phyloP scores from a whole-genome alignment of 2,888 invertebrate species.

The Chesias legatella region DNA sequence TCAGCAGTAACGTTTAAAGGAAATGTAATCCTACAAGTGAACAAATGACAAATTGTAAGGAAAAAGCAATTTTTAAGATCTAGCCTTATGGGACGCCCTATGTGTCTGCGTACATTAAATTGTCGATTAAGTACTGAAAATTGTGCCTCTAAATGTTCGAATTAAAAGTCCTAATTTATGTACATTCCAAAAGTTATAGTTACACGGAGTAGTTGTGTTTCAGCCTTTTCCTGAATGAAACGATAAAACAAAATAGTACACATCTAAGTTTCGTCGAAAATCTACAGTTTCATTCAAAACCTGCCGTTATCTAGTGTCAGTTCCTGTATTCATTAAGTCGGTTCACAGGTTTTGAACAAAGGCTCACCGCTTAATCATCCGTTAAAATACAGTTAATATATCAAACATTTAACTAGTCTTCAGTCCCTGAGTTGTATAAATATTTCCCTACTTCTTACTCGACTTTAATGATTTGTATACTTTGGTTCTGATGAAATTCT shows the following conservation, averaged over 20 bases:
- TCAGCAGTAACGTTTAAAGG: background rate
- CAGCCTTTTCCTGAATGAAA: conserved; percentile 57
- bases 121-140: conserved; percentile 34
- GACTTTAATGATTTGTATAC: conserved; percentile 80
- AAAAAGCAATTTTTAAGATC: conserved; percentile 1
- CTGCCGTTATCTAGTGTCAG: conserved; percentile 69
- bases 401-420: conserved; percentile 80
- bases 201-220: conserved; percentile 52
- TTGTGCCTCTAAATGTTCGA: conserved; percentile 42
- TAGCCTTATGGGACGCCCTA: conserved; percentile 24
- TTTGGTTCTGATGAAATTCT: conserved; percentile 80
- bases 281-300: conserved; percentile 77
- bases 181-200: conserved; percentile 57
- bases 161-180: conserved; percentile 49
- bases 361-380: conserved; percentile 71
- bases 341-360: conserved; percentile 78
- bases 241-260: conserved; percentile 47
- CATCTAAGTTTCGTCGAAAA: conserved; percentile 64
- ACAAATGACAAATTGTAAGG: too few relatives aligned
- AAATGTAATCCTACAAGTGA: too few relatives aligned
- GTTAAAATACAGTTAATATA: conserved; percentile 79
- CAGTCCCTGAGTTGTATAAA: conserved; percentile 80
- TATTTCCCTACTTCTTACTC: conserved; percentile 79
- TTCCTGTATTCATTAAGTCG: conserved; percentile 69
- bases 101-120: conserved; percentile 38